These are phyloP conservation scores for Bombus polaris DNA, from an alignment of 1,140 invertebrate species.

Conservation along the genomic window DNA sequence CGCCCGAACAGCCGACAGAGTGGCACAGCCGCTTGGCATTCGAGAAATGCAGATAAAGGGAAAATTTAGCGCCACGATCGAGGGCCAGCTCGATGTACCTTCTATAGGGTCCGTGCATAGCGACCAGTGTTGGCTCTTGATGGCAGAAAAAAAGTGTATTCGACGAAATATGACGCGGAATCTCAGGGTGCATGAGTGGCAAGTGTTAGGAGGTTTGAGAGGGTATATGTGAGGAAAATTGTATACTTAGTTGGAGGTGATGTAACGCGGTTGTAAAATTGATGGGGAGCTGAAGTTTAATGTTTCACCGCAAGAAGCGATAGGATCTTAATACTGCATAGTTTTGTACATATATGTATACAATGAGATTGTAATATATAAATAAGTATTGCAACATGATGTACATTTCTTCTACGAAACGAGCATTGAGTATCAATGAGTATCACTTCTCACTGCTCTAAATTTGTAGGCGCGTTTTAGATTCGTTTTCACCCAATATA, in stretches of 20 bases:
- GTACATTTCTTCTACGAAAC: too few species aligned
- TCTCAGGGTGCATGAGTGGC: neutral
- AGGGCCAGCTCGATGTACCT: constrained; percentile 11
- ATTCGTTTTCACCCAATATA: too few species aligned
- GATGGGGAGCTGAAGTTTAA: neutral
- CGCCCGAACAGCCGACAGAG: constrained; percentile 20
- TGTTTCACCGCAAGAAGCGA: neutral
- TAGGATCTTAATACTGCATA: too few species aligned
- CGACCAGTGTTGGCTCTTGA: neutral
- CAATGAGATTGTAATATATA: too few species aligned
- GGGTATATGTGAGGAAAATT: neutral
- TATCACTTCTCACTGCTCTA: too few species aligned
- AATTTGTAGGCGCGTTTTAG: too few species aligned
- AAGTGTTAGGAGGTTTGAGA: neutral
- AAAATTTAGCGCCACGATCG: constrained; percentile 61
- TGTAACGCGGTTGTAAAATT: neutral
- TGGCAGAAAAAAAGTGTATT: neutral
- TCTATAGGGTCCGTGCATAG: neutral
- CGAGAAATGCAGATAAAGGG: constrained; percentile 71
- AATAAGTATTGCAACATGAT: too few species aligned
- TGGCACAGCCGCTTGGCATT: constrained; percentile 48
- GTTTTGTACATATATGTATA: too few species aligned
- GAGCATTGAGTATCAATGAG: too few species aligned
- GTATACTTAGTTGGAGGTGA: too few species aligned
- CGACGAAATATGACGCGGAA: neutral